Percentiles rank a stretch among this genome's conserved stretches.
These are phyloP conservation scores for Tribolium castaneum DNA, from an alignment of 1,140 invertebrate species.

Conservation along the genomic window DNA sequence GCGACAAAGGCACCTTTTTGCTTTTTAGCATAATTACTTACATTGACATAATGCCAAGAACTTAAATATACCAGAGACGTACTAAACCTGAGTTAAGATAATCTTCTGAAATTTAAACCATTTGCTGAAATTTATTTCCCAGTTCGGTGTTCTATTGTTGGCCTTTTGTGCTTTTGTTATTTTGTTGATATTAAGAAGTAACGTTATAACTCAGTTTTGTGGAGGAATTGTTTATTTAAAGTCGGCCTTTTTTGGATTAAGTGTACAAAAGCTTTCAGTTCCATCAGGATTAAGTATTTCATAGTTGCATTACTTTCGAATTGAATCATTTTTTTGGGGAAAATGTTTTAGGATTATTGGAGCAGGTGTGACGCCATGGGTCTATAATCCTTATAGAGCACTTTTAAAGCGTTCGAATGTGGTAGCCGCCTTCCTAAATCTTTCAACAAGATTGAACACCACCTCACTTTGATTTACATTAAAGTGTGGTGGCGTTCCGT, in stretches of 20 bases:
- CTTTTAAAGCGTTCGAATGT: conserved; percentile 11
- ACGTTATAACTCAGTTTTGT: background rate
- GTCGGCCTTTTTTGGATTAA: background rate
- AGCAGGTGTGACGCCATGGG: background rate
- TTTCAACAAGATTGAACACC: conserved; percentile 28
- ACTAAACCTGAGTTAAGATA: background rate
- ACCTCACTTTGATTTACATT: conserved; percentile 30
- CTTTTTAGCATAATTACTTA: background rate
- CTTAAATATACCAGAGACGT: background rate
- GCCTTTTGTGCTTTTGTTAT: background rate
- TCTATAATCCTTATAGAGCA: conserved; percentile 4
- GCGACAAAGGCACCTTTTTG: background rate
- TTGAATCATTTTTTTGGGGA: background rate
- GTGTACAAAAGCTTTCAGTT: background rate
- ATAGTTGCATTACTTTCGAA: background rate
- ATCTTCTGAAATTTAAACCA: background rate
- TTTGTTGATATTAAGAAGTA: background rate
- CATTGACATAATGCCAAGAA: background rate
- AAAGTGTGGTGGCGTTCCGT: conserved; percentile 9
- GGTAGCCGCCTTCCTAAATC: conserved; percentile 25
- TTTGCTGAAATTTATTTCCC: background rate
- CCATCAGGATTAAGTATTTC: background rate
- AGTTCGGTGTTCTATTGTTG: background rate
- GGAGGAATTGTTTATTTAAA: background rate
- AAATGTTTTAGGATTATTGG: background rate